These are phyloP conservation scores for Tiliqua scincoides DNA, from an alignment of 2,113 vertebrate genomes.

Conservation along the genomic window DNA sequence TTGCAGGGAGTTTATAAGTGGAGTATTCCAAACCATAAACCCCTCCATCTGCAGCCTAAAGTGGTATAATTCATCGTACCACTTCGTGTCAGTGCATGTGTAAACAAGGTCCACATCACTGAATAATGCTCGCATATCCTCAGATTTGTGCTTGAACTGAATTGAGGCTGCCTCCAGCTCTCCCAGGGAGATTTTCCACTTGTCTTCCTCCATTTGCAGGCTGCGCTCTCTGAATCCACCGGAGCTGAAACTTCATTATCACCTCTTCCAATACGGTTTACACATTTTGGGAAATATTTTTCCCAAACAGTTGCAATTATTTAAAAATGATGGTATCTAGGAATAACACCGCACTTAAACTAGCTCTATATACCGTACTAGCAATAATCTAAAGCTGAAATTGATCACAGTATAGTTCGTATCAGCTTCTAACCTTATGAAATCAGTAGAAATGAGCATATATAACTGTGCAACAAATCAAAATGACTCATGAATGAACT, in stretches of 20 bases:
- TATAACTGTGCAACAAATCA: background rate
- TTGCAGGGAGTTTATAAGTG: background rate
- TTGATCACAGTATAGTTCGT: background rate
- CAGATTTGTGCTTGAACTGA: background rate
- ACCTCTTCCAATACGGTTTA: background rate
- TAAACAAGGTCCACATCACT: background rate
- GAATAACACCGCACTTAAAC: background rate
- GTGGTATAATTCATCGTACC: background rate
- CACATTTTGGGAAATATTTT: background rate
- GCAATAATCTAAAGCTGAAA: background rate
- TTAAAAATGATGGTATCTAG: background rate
- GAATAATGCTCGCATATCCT: background rate
- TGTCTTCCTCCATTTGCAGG: background rate
- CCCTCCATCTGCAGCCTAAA: background rate
- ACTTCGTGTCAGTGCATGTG: background rate
- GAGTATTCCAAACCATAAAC: background rate
- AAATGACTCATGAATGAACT: background rate
- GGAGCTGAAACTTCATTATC: background rate
- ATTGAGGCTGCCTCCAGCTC: background rate
- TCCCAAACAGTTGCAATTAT: background rate
- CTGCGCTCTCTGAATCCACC: background rate
- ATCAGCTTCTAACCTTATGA: background rate
- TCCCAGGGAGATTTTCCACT: background rate
- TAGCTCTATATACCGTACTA: background rate
- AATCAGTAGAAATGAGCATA: background rate